Conservation (phyloP, 2,113 vertebrate genomes). For the Nasalis larvatus region DNA sequence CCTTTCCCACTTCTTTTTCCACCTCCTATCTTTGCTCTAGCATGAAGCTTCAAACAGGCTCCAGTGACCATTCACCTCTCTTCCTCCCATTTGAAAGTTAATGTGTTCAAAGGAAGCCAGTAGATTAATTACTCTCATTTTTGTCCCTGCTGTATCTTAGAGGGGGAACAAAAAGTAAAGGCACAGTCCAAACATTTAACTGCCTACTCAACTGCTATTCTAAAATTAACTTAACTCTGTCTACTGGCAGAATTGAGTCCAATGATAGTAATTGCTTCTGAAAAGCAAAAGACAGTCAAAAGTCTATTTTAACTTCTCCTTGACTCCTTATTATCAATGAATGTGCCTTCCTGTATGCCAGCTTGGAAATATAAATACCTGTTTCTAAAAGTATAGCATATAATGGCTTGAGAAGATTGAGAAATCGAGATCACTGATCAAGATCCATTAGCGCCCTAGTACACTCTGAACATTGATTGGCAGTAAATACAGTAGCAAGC, state of each 20-base stretch:
- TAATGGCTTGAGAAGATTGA: not conserved
- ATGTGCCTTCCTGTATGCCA: not conserved
- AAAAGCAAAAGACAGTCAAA: not conserved
- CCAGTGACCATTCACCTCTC: not conserved
- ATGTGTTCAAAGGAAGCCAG: not conserved
- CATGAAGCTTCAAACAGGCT: not conserved
- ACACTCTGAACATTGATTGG: conserved; percentile 33
- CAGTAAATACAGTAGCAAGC: conserved; percentile 24
- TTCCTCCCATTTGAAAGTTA: not conserved
- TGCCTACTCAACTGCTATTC: not conserved
- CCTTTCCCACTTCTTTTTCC: not conserved
- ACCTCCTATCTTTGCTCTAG: not conserved
- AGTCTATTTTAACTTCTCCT: not conserved
- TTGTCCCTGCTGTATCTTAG: not conserved
- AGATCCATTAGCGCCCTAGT: conserved; percentile 18
- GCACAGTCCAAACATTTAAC: not conserved
- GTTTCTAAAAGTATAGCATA: not conserved
- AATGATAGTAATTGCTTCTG: not conserved
- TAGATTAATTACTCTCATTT: not conserved
- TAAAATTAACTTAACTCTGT: not conserved
- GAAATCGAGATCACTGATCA: conserved; percentile 19
- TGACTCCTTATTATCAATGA: not conserved
- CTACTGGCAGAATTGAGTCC: not conserved
- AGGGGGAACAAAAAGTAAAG: not conserved
- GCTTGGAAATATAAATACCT: not conserved